Conservation (phyloP, 2,113 vertebrate species). For the Aphelocoma coerulescens region DNA sequence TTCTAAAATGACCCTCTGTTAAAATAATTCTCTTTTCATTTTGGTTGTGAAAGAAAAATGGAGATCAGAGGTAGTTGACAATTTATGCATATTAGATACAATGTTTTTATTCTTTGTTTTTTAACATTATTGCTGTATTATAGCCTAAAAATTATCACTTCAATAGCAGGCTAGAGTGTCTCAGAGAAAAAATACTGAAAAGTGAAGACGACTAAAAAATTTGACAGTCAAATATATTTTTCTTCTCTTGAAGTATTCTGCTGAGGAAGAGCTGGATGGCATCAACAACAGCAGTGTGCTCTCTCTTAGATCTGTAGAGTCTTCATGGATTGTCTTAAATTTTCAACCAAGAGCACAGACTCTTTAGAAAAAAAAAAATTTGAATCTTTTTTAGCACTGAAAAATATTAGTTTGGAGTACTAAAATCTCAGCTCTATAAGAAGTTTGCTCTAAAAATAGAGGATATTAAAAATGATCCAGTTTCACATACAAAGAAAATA, state of each 20-base stretch:
- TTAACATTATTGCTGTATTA: not conserved
- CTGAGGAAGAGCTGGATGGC: not conserved
- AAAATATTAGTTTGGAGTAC: not conserved
- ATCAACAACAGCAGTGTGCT: not conserved
- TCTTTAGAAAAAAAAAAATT: not conserved
- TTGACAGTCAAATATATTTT: conserved; percentile 10
- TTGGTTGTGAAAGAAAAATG: not conserved
- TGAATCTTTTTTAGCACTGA: not conserved
- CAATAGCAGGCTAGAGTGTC: not conserved
- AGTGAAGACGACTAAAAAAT: not conserved
- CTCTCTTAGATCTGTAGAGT: not conserved
- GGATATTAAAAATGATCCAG: not conserved
- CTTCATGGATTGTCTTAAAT: not conserved
- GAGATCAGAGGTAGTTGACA: not conserved
- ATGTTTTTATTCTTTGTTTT: conserved; percentile 10
- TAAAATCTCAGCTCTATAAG: not conserved
- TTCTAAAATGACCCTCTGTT: not conserved
- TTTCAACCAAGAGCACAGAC: not conserved
- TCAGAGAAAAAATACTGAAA: conserved; percentile 3
- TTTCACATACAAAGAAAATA: not conserved
- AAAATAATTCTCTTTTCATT: not conserved
- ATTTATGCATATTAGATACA: not conserved
- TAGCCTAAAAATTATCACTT: conserved; percentile 36
- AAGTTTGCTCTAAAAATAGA: not conserved
- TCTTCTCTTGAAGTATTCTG: not conserved